A percentile compares a stretch with the other conserved stretches of the same genome.
Evolutionary conservation across 2,797 vertebrate species (phyloP).

Genomic region (Scyliorhinus canicula): DNA sequence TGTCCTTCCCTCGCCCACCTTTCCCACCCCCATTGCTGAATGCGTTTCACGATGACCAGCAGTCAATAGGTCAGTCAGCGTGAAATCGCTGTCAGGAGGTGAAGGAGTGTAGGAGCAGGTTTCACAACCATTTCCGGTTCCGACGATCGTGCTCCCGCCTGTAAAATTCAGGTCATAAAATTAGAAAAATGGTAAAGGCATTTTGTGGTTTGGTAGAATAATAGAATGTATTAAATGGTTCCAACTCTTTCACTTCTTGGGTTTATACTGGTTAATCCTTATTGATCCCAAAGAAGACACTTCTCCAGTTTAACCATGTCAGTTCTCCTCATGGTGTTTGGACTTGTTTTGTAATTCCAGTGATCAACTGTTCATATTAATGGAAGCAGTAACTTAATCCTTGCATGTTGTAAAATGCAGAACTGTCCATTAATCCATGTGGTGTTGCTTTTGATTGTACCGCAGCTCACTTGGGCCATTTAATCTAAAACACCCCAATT

Average conservation of each 20-base stretch:
- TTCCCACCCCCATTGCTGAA: too few species aligned
- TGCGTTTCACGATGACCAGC: too few species aligned
- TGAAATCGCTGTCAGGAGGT: too few species aligned
- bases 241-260: not conserved
- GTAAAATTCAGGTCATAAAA: not conserved
- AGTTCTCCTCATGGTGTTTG: not conserved
- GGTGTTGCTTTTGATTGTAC: not conserved
- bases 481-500: not conserved
- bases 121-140: too few species aligned
- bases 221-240: not conserved
- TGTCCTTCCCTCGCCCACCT: too few species aligned
- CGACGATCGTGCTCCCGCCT: too few species aligned
- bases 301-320: not conserved
- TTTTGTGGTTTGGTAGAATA: not conserved
- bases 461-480: not conserved
- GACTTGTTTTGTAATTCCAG: not conserved
- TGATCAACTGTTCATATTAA: not conserved
- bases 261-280: not conserved
- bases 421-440: not conserved
- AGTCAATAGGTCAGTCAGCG: too few species aligned
- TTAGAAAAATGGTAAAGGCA: not conserved
- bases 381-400: not conserved
- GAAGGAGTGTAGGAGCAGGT: too few species aligned
- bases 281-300: not conserved
- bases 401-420: not conserved